phyloP scores from a whole-genome alignment of 2,888 invertebrate genomes.

The Aphidius colemani region DNA sequence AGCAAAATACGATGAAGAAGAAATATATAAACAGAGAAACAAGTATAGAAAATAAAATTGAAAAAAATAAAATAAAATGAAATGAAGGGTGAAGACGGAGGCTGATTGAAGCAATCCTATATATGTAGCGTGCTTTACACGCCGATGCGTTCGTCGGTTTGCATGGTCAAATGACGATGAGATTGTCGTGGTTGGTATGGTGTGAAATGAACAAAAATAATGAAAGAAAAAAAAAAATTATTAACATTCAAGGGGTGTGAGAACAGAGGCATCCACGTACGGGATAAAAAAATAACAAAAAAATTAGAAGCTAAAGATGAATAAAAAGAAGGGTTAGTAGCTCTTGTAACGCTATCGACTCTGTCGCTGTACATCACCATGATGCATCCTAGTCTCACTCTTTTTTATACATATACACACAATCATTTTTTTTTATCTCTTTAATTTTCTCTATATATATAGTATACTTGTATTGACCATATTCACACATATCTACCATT shows the following conservation, averaged over 20 bases:
- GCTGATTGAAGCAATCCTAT: constrained; percentile 34
- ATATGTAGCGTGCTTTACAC: constrained; percentile 42
- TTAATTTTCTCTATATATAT: no score
- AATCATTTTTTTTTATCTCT: no score
- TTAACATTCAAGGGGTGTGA: constrained; percentile 24
- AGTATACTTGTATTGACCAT: no score
- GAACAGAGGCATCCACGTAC: constrained; percentile 19
- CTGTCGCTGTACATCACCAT: constrained; percentile 61
- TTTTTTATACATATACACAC: constrained; percentile 30
- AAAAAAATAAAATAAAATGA: constrained; percentile 7
- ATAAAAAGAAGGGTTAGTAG: constrained; percentile 52
- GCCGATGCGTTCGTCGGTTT: constrained; percentile 42
- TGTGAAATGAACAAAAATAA: constrained; percentile 49
- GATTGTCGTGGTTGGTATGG: constrained; percentile 37
- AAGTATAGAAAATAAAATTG: background rate
- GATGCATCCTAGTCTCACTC: constrained; percentile 58
- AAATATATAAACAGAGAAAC: no score
- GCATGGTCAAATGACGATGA: constrained; percentile 20
- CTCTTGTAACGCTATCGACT: constrained; percentile 60
- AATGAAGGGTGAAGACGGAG: constrained; percentile 21
- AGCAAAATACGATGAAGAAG: no score
- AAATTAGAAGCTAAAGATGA: constrained; percentile 17
- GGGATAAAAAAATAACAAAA: constrained; percentile 18
- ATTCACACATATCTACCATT: no score
- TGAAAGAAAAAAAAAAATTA: constrained; percentile 23